A percentile compares a stretch with the other conserved stretches of the same genome.
These are phyloP conservation scores for Palythoa grandis DNA, from an alignment of 92 coral and sea anemone species.

Conservation along the genomic window DNA sequence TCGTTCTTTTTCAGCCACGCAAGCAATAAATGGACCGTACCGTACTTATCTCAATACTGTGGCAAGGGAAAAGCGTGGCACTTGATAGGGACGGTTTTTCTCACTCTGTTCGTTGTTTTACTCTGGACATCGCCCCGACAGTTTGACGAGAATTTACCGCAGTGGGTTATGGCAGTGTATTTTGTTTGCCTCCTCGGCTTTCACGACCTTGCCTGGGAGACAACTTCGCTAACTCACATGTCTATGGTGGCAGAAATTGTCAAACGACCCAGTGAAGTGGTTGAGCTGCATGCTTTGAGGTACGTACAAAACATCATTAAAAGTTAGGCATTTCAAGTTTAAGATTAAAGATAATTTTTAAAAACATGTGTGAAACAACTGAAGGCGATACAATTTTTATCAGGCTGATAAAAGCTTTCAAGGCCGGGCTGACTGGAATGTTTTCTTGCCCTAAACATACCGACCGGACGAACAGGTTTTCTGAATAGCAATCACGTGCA, in stretches of 20 bases:
- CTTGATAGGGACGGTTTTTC: slow-evolving; percentile 68
- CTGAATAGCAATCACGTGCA: neutral
- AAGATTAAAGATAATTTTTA: neutral
- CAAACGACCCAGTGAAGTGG: slow-evolving; percentile 79
- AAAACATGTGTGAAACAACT: too few relatives aligned
- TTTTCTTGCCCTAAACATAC: neutral
- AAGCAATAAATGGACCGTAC: slow-evolving; percentile 60
- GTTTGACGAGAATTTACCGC: slow-evolving; percentile 53
- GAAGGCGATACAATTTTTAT: too few relatives aligned
- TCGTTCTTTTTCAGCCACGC: slow-evolving; percentile 60
- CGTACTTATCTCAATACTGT: slow-evolving; percentile 54
- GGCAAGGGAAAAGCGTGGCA: slow-evolving; percentile 81
- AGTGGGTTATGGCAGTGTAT: slow-evolving; percentile 62
- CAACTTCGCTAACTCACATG: slow-evolving; percentile 68
- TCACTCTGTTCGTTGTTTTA: slow-evolving; percentile 63
- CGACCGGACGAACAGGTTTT: slow-evolving; percentile 33
- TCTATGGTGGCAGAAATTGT: slow-evolving; percentile 84
- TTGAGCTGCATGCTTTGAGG: slow-evolving; percentile 79
- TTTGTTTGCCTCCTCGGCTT: slow-evolving; percentile 47
- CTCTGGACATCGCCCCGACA: slow-evolving; percentile 75
- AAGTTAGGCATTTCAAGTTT: neutral
- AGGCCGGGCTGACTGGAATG: neutral
- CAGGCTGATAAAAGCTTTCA: too few relatives aligned
- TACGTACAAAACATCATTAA: slow-evolving; percentile 3
- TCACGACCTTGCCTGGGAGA: slow-evolving; percentile 64